Evolutionary conservation across 2,113 vertebrate species (phyloP).

Genomic region (Leptocoma aspasia): DNA sequence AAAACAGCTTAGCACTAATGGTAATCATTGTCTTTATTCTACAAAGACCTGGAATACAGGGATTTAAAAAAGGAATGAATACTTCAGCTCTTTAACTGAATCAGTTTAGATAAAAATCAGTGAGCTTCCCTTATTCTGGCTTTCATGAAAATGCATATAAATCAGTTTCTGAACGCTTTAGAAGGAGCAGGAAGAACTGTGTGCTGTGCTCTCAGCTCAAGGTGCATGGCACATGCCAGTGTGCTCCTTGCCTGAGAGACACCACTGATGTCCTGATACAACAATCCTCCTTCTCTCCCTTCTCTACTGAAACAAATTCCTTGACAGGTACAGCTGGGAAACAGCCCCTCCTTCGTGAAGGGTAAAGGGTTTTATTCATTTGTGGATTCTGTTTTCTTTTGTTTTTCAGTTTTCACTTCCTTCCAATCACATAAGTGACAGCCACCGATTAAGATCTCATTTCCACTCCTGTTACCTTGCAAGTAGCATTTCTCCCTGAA

Average conservation of each 20-base stretch:
- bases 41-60: background rate
- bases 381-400: fast-evolving
- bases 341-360: background rate
- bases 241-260: background rate
- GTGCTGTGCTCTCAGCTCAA: background rate
- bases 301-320: background rate
- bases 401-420: background rate
- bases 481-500: background rate
- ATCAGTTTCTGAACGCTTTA: background rate
- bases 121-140: background rate
- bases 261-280: background rate
- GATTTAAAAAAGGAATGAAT: background rate
- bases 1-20: background rate
- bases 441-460: background rate
- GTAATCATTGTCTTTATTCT: background rate
- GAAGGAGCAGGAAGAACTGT: background rate
- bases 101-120: background rate
- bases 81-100: background rate
- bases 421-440: background rate
- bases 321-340: background rate
- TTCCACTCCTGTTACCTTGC: background rate
- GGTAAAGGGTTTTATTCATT: background rate
- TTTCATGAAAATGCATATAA: background rate
- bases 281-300: background rate
- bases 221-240: fast-evolving